phyloP scores from a whole-genome alignment of 2,888 invertebrate genomes.

The Mamestra brassicae region DNA sequence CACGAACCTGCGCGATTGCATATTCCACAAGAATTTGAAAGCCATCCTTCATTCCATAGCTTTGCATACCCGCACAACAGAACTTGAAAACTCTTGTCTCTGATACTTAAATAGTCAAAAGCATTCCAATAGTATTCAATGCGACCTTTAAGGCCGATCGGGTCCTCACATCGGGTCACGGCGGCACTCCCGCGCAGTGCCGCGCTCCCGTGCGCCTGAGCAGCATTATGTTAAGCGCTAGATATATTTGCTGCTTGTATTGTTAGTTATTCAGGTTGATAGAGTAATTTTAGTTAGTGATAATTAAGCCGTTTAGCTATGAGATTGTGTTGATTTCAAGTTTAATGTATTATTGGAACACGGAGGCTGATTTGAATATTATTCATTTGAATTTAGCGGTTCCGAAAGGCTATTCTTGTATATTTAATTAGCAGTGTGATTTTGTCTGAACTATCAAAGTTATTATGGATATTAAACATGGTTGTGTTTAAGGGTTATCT shows the following conservation, averaged over 20 bases:
- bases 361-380: slow-evolving; percentile 27
- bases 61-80: slow-evolving; percentile 37
- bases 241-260: slow-evolving; percentile 47
- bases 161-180: slow-evolving; percentile 76
- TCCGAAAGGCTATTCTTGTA: slow-evolving; percentile 13
- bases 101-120: slow-evolving; percentile 63
- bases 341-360: slow-evolving; percentile 27
- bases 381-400: slow-evolving; percentile 2
- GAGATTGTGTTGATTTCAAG: slow-evolving; percentile 25
- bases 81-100: slow-evolving; percentile 56
- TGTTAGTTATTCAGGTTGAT: slow-evolving; percentile 49
- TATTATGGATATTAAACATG: background rate
- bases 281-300: slow-evolving; percentile 41
- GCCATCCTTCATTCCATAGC: slow-evolving; percentile 52
- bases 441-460: background rate
- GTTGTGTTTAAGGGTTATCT: too few relatives aligned
- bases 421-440: background rate
- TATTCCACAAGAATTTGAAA: slow-evolving; percentile 54
- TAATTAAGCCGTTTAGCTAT: slow-evolving; percentile 50
- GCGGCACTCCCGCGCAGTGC: slow-evolving; percentile 66
- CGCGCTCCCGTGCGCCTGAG: slow-evolving; percentile 59
- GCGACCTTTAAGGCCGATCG: slow-evolving; percentile 81
- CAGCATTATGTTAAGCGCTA: slow-evolving; percentile 47
- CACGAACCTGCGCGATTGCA: slow-evolving; percentile 43
- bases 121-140: slow-evolving; percentile 69